Evolutionary conservation across 2,113 vertebrate genomes (phyloP), one percentile per base, ranked within the genome.

Genomic region (Acinonyx jubatus): DNA sequence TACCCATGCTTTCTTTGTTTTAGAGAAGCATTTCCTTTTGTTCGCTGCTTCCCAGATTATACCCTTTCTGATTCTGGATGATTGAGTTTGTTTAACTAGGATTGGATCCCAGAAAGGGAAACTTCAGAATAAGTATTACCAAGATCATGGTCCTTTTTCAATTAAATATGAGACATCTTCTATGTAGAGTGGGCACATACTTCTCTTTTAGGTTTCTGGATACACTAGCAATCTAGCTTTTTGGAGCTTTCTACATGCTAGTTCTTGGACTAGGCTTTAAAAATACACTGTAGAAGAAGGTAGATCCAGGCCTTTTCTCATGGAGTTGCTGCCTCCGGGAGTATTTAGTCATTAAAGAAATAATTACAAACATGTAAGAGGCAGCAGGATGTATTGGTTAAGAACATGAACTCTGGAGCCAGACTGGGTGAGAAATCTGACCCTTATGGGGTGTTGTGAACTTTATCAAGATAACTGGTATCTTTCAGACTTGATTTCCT

Each of bases 401-500:
- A 57, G 38, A n/a, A 48, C 8, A 23, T 80, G 45, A 96, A 84
- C 33, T 50, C n/a, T 18, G n/a, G 52, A 25, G 15, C 11, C 9
- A 88, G n/a, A 14, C 52, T 33, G 12, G 25, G 18, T 91, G 38
- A 94, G 66, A 85, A 81, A 73, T 52, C 38, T 76, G n/a, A 15
- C 7, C 19, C 2, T 71, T 4, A 4, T 55, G 50, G 74, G 80
- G 41, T 71, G 25, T 41, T 89, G 31, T 45, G 57, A 87, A 25
- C n/a, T 45, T 79, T 63, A 48, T 81, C 29, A 87, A 87, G 65
- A 12, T 57, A 68, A 74, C 63, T 10, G 63, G 1, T 84, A 45
- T 79, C 10, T 78, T 80, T 93, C 78, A 91, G 31, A 57, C 45
- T 89, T 95, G 29, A 86, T 91, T 96, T 91, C 29, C 61, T 86